Conservation (phyloP, 1,140 invertebrate species). For the Dysdera silvatica region DNA sequence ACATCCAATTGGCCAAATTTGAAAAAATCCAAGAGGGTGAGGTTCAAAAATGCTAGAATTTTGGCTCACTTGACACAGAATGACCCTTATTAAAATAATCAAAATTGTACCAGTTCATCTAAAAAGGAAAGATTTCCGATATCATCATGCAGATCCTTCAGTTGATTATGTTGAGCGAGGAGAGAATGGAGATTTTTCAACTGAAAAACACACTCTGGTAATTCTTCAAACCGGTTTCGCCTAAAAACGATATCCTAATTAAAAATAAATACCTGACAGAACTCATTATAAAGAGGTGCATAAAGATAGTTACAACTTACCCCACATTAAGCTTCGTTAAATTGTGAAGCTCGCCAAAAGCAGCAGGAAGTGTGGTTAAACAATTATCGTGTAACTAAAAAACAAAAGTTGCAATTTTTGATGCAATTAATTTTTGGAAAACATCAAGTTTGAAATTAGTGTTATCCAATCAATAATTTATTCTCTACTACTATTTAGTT, state of each 20-base stretch:
- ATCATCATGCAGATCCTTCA: conserved; percentile 39
- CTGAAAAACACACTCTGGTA: conserved; percentile 40
- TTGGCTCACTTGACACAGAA: no score
- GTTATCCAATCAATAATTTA: no score
- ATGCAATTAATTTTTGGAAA: no score
- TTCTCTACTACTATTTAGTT: no score
- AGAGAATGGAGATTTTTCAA: conserved; percentile 40
- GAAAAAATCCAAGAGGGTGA: no score
- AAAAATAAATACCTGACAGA: conserved; percentile 3
- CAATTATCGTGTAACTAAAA: conserved; percentile 75
- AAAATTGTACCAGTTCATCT: conserved; percentile 44
- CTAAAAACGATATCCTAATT: conserved; percentile 38
- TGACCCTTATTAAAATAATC: no score
- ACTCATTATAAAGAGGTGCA: neutral
- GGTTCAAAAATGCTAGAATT: no score
- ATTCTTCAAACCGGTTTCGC: conserved; percentile 42
- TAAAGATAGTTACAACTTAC: conserved; percentile 29
- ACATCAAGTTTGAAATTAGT: no score
- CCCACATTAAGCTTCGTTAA: conserved; percentile 43
- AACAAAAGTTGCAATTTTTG: no score
- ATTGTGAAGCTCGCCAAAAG: conserved; percentile 36
- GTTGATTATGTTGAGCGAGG: conserved; percentile 42
- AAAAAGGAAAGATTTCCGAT: conserved; percentile 43
- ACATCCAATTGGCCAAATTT: no score
- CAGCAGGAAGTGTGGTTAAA: conserved; percentile 47